phyloP scores from a whole-genome alignment of 2,888 invertebrate species.

The Mesochorus sp. region DNA sequence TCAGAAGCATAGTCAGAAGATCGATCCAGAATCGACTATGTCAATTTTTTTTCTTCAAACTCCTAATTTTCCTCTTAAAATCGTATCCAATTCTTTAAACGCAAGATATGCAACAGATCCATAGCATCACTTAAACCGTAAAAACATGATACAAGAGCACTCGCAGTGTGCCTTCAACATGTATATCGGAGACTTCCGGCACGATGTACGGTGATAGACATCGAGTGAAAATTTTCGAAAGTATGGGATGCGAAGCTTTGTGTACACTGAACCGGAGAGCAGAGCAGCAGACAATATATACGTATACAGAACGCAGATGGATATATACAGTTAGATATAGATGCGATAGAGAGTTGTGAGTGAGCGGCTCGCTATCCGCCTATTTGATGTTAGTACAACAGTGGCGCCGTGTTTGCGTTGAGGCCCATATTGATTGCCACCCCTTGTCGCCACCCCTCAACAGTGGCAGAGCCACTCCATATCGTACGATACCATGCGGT shows the following conservation, averaged over 20 bases:
- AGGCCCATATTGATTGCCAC: slow-evolving; percentile 82
- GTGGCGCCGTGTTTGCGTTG: slow-evolving; percentile 81
- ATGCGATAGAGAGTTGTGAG: slow-evolving; percentile 30
- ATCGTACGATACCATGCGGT: slow-evolving; percentile 71
- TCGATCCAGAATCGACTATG: too few relatives aligned
- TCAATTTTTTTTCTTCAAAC: too few relatives aligned
- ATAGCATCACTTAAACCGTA: too few relatives aligned
- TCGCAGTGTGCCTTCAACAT: too few relatives aligned
- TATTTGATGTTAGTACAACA: slow-evolving; percentile 82
- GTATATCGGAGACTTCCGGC: too few relatives aligned
- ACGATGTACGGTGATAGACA: slow-evolving; percentile 60
- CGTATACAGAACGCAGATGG: slow-evolving; percentile 42
- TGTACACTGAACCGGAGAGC: slow-evolving; percentile 44
- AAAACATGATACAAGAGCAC: too few relatives aligned
- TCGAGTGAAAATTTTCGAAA: slow-evolving; percentile 70
- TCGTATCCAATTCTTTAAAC: too few relatives aligned
- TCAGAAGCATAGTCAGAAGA: too few relatives aligned
- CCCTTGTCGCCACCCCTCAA: slow-evolving; percentile 77
- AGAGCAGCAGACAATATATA: slow-evolving; percentile 57
- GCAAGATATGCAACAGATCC: too few relatives aligned
- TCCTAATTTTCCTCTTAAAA: too few relatives aligned
- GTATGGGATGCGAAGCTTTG: slow-evolving; percentile 61
- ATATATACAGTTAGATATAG: slow-evolving; percentile 12
- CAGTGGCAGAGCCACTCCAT: slow-evolving; percentile 74
- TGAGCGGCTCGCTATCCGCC: slow-evolving; percentile 81